phyloP scores from a whole-genome alignment of 2,113 vertebrate species.

The Hippopotamus amphibius region DNA sequence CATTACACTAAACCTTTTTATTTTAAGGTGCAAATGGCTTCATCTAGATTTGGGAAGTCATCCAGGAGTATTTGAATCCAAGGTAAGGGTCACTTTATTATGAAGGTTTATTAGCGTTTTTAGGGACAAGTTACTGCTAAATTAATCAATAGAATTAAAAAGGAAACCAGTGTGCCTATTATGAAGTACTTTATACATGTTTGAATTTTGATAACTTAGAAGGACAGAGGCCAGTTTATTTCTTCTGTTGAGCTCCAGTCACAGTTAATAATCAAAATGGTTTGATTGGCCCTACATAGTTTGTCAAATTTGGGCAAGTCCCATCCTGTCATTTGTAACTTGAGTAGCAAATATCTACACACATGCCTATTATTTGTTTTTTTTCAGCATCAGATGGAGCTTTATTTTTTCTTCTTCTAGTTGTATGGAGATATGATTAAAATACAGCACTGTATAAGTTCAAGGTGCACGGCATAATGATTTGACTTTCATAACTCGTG shows the following conservation, averaged over 20 bases:
- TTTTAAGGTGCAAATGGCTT: constrained; percentile 1
- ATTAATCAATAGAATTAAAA: constrained; percentile 34
- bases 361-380: not conserved
- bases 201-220: constrained; percentile 33
- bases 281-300: not conserved
- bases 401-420: not conserved
- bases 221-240: not conserved
- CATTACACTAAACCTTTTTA: not conserved
- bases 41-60: constrained; percentile 33
- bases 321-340: not conserved
- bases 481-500: not conserved
- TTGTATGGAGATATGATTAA: not conserved
- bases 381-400: not conserved
- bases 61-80: not conserved
- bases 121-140: constrained; percentile 1
- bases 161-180: not conserved
- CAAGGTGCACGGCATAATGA: not conserved
- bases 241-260: not conserved
- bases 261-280: not conserved
- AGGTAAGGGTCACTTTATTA: not conserved
- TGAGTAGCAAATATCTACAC: not conserved
- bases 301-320: not conserved
- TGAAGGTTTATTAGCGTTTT: not conserved
- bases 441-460: not conserved
- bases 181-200: not conserved